phyloP scores from a whole-genome alignment of 2,888 invertebrate genomes.

The Lithosia quadra region DNA sequence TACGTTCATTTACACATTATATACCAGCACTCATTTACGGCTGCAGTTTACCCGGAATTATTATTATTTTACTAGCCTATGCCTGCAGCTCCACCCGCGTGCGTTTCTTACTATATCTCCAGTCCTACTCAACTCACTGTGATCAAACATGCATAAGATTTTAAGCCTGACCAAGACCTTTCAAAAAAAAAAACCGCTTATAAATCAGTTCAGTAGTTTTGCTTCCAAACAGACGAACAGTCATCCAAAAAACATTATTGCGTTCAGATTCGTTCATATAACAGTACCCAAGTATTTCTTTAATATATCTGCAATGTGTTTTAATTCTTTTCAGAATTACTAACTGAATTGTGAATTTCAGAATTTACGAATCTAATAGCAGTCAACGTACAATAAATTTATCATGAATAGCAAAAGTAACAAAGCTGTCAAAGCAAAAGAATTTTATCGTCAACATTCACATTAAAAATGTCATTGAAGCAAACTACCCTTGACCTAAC shows the following conservation, averaged over 20 bases:
- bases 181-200: too few species aligned
- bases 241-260: too few species aligned
- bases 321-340: too few species aligned
- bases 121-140: too few species aligned
- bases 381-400: slow-evolving; percentile 6
- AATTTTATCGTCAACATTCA: slow-evolving; percentile 30
- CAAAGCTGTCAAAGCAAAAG: slow-evolving; percentile 42
- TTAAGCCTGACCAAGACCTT: too few species aligned
- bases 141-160: too few species aligned
- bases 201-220: too few species aligned
- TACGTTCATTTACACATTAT: slow-evolving; percentile 67
- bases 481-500: slow-evolving; percentile 33
- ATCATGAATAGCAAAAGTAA: slow-evolving; percentile 15
- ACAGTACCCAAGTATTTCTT: background rate
- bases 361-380: background rate
- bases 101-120: too few species aligned
- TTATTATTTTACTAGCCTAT: slow-evolving; percentile 28
- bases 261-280: too few species aligned
- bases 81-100: too few species aligned
- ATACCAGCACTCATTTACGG: slow-evolving; percentile 59
- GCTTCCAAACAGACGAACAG: too few species aligned
- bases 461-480: slow-evolving; percentile 46
- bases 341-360: background rate
- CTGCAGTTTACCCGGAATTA: slow-evolving; percentile 29
- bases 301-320: background rate